phyloP scores from a whole-genome alignment of 2,797 vertebrate genomes.

The Coilia nasus region DNA sequence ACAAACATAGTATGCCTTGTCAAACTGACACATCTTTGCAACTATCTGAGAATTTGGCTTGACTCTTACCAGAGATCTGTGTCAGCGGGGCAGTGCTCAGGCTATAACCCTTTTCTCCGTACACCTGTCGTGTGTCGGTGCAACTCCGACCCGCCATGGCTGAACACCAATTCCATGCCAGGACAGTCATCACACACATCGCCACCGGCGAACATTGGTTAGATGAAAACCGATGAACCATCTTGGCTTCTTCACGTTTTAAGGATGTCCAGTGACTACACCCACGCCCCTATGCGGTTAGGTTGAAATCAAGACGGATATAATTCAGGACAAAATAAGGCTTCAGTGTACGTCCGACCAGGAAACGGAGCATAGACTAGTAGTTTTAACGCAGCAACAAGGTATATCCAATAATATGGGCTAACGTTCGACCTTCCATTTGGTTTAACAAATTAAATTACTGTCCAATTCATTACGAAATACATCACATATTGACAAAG shows the following conservation, averaged over 20 bases:
- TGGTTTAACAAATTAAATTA: slow-evolving; percentile 7
- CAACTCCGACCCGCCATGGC: slow-evolving; percentile 79
- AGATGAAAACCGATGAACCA: slow-evolving; percentile 54
- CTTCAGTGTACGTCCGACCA: neutral
- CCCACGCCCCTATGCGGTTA: slow-evolving; percentile 1
- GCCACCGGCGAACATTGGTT: slow-evolving; percentile 57
- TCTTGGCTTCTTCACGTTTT: slow-evolving; percentile 46
- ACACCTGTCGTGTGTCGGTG: slow-evolving; percentile 83
- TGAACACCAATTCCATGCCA: slow-evolving; percentile 65
- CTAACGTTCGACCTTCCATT: neutral
- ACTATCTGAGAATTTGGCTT: neutral
- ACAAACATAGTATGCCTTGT: neutral
- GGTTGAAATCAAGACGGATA: neutral
- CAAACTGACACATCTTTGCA: neutral
- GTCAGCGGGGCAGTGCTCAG: slow-evolving; percentile 79
- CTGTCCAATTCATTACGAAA: neutral
- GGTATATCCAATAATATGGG: neutral
- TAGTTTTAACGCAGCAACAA: neutral
- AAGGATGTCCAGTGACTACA: slow-evolving; percentile 31
- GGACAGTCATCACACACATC: slow-evolving; percentile 63
- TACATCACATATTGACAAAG: neutral
- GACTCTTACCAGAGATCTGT: slow-evolving; percentile 82
- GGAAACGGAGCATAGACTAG: neutral
- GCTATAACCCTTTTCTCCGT: slow-evolving; percentile 82
- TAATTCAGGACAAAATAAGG: neutral